Evolutionary conservation across 2,113 vertebrate species (phyloP).

Genomic region (Gymnocephalus cernua): DNA sequence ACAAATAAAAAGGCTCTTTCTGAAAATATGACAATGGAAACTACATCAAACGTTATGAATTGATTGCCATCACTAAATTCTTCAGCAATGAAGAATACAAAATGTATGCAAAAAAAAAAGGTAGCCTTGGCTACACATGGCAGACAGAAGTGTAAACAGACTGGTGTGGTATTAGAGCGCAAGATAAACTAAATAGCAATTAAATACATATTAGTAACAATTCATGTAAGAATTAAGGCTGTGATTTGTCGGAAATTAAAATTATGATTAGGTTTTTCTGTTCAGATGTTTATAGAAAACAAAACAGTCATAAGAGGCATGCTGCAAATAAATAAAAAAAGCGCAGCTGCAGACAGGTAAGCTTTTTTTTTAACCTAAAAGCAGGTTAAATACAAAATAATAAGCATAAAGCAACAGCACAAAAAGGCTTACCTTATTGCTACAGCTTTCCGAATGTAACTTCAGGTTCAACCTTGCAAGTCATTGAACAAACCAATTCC

Average conservation of each 20-base stretch:
- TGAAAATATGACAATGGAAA: neutral
- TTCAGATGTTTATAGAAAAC: neutral
- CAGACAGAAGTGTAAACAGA: conserved; percentile 77
- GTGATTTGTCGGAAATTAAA: neutral
- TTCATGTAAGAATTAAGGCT: neutral
- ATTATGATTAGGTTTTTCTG: neutral
- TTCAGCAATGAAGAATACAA: neutral
- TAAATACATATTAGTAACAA: conserved; percentile 21
- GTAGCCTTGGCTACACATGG: conserved; percentile 75
- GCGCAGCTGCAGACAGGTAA: conserved; percentile 18
- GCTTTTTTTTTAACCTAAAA: neutral
- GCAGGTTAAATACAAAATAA: neutral
- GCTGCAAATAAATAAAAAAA: neutral
- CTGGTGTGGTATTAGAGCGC: conserved; percentile 68
- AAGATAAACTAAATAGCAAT: conserved; percentile 38
- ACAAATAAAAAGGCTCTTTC: neutral
- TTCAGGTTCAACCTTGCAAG: conserved; percentile 64
- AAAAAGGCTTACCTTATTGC: conserved; percentile 65
- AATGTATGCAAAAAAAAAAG: neutral
- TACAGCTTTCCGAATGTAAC: conserved; percentile 57
- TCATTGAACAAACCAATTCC: conserved; percentile 74
- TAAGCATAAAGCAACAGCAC: neutral
- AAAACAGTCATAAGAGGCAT: neutral
- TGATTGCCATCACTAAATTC: neutral
- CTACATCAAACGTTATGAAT: neutral